Conservation (phyloP, 2,888 invertebrate genomes). For the Copidosoma aretas region DNA sequence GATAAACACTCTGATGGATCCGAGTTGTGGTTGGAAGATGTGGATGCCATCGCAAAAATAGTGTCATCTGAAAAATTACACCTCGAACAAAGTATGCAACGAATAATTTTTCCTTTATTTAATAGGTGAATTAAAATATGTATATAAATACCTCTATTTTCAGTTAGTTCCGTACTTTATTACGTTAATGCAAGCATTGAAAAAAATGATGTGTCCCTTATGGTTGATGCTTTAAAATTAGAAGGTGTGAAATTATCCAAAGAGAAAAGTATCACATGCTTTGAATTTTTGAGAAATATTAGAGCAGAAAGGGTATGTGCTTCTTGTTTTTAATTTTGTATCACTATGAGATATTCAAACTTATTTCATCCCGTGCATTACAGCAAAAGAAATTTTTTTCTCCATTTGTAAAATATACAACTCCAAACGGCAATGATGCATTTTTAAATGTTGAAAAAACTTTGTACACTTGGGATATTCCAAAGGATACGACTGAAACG, state of each 20-base stretch:
- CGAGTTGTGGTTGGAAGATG: slow-evolving; percentile 70
- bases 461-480: slow-evolving; percentile 55
- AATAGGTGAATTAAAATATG: neutral
- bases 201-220: slow-evolving; percentile 45
- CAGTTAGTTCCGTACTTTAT: slow-evolving; percentile 50
- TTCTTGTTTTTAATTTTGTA: neutral
- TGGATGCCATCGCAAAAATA: slow-evolving; percentile 62
- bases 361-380: slow-evolving; percentile 19
- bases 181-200: slow-evolving; percentile 53
- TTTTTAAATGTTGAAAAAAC: slow-evolving; percentile 52
- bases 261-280: slow-evolving; percentile 47
- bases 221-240: slow-evolving; percentile 49
- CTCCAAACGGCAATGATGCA: slow-evolving; percentile 49
- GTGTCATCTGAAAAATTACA: slow-evolving; percentile 62
- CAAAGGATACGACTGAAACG: slow-evolving; percentile 49
- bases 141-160: slow-evolving; percentile 27
- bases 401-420: slow-evolving; percentile 51
- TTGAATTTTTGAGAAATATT: slow-evolving; percentile 44
- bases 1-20: slow-evolving; percentile 64
- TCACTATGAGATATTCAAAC: slow-evolving; percentile 5
- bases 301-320: slow-evolving; percentile 41
- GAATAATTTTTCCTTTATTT: neutral
- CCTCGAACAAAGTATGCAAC: slow-evolving; percentile 59
- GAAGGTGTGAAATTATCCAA: slow-evolving; percentile 46
- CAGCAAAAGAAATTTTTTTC: slow-evolving; percentile 47